Conservation (phyloP, 2,797 vertebrate species). For the Syngnathus rostellatus region DNA sequence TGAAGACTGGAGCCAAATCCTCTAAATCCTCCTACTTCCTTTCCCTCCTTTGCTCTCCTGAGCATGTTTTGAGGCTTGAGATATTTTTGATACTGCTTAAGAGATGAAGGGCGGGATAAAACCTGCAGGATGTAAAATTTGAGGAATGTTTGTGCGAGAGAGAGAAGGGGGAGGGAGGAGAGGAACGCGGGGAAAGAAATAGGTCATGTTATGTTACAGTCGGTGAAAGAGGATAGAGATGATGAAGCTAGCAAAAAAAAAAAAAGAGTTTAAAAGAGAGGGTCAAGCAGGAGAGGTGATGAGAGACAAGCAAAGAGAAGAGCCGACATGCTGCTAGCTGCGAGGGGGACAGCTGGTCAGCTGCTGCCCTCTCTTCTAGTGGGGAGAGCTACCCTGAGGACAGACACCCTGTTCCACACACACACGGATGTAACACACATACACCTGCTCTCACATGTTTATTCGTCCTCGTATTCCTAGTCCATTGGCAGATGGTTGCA, state of each 20-base stretch:
- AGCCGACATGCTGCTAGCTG: constrained; percentile 49
- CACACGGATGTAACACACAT: constrained; percentile 16
- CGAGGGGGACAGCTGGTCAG: constrained; percentile 60
- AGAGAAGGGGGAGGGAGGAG: background rate
- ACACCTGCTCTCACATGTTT: constrained; percentile 3
- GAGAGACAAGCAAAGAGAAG: constrained; percentile 24
- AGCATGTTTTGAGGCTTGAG: constrained; percentile 20
- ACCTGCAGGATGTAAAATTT: constrained; percentile 14
- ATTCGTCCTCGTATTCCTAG: background rate
- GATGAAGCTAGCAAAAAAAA: constrained; percentile 5
- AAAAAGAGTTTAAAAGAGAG: constrained; percentile 2
- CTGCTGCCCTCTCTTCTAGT: constrained; percentile 51
- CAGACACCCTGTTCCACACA: constrained; percentile 29
- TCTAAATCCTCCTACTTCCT: background rate
- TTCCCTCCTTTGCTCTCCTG: constrained; percentile 8
- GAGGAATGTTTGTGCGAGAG: constrained; percentile 4
- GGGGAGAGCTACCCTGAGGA: constrained; percentile 56
- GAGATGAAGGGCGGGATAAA: constrained; percentile 16
- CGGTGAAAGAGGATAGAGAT: background rate
- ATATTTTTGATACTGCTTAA: constrained; percentile 31
- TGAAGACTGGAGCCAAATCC: constrained; percentile 28
- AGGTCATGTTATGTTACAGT: background rate
- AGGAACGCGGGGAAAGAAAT: background rate
- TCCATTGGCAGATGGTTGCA: constrained; percentile 15
- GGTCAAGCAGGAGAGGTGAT: constrained; percentile 8